Evolutionary conservation across 2,888 invertebrate species (phyloP).

Genomic region (Strigamia transsilvanica): DNA sequence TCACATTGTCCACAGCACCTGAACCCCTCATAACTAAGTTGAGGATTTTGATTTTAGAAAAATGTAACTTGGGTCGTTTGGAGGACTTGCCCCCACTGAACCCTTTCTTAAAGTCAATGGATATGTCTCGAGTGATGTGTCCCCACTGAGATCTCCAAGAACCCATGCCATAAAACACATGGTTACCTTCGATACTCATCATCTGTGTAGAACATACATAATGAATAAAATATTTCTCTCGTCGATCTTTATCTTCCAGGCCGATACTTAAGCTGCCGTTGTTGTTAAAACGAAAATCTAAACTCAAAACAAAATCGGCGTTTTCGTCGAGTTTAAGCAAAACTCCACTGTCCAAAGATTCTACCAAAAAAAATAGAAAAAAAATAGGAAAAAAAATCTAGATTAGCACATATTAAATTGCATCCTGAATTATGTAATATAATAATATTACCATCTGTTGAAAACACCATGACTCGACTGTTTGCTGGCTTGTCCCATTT

Average conservation of each 20-base stretch:
- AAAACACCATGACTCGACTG: slow-evolving; percentile 54
- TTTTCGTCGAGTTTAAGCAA: slow-evolving; percentile 73
- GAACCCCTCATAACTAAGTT: slow-evolving; percentile 75
- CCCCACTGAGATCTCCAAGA: slow-evolving; percentile 69
- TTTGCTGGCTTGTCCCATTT: slow-evolving; percentile 52
- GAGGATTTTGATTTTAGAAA: slow-evolving; percentile 75
- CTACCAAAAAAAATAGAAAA: slow-evolving; percentile 46
- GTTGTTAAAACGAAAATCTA: slow-evolving; percentile 72
- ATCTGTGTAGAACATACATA: slow-evolving; percentile 79
- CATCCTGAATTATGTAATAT: too few relatives aligned
- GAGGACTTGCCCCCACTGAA: slow-evolving; percentile 63
- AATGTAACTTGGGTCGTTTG: slow-evolving; percentile 65
- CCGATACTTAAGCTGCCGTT: slow-evolving; percentile 85
- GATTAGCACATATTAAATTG: background rate
- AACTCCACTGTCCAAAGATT: slow-evolving; percentile 59
- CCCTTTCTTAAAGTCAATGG: slow-evolving; percentile 92
- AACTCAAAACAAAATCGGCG: slow-evolving; percentile 77
- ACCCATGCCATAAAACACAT: slow-evolving; percentile 87
- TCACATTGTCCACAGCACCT: slow-evolving; percentile 79
- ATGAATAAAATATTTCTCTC: slow-evolving; percentile 81
- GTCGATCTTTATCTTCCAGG: slow-evolving; percentile 74
- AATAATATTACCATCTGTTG: slow-evolving; percentile 55
- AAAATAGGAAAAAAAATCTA: background rate
- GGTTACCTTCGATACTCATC: slow-evolving; percentile 74
- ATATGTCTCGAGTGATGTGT: slow-evolving; percentile 83